Conservation (phyloP, 2,888 invertebrate genomes). For the Gastracanthus pulcherrimus region DNA sequence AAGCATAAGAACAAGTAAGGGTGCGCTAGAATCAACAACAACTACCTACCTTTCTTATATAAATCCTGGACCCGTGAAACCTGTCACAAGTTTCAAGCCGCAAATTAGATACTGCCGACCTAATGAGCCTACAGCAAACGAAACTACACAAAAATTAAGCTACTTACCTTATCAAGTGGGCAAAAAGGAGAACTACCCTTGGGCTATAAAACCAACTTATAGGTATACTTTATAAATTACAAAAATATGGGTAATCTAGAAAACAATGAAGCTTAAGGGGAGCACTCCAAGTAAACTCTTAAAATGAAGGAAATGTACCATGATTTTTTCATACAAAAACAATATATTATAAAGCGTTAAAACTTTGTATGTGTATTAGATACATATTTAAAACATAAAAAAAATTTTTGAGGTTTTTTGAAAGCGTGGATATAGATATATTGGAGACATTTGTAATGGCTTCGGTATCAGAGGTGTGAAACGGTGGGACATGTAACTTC, state of each 20-base stretch:
- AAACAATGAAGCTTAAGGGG: too few species aligned
- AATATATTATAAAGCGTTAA: too few species aligned
- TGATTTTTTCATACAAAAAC: not conserved
- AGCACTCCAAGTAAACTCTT: too few species aligned
- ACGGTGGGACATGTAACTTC: too few species aligned
- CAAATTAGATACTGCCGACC: conserved; percentile 67
- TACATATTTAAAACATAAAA: too few species aligned
- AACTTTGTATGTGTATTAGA: too few species aligned
- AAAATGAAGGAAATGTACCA: too few species aligned
- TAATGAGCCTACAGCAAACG: conserved; percentile 64
- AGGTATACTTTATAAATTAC: conserved; percentile 57
- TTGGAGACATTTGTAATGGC: too few species aligned
- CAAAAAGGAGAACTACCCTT: conserved; percentile 70
- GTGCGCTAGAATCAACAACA: conserved; percentile 67
- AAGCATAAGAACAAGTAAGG: conserved; percentile 67
- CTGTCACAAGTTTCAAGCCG: conserved; percentile 72
- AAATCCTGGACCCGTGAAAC: conserved; percentile 68
- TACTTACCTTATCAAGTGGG: conserved; percentile 71
- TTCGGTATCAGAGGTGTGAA: too few species aligned
- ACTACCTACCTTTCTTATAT: conserved; percentile 69
- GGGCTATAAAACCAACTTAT: conserved; percentile 71
- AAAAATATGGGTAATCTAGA: too few species aligned
- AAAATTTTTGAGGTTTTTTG: too few species aligned
- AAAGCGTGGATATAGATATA: too few species aligned
- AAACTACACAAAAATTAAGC: conserved; percentile 74